These are phyloP conservation scores for Monopterus albus DNA, from an alignment of 2,113 vertebrate species.

Conservation along the genomic window DNA sequence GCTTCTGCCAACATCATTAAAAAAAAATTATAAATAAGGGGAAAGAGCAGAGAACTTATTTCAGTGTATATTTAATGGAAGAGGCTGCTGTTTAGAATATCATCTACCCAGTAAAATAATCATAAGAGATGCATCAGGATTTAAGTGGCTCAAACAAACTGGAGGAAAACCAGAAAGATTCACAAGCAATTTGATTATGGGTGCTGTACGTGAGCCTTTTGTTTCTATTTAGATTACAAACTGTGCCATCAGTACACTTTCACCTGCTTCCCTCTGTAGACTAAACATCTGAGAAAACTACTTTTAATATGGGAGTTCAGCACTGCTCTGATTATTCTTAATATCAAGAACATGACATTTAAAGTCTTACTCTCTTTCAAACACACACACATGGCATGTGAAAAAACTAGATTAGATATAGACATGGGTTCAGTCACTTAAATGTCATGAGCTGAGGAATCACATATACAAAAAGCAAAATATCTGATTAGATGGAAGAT, in stretches of 20 bases:
- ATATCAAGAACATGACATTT: constrained; percentile 61
- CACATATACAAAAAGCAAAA: neutral
- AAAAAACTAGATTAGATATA: constrained; percentile 28
- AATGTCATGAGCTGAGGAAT: constrained; percentile 37
- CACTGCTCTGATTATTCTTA: too few species aligned
- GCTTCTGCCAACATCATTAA: neutral
- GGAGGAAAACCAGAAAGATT: neutral
- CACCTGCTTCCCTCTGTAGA: too few species aligned
- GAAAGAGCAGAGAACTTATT: neutral
- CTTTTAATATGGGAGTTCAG: constrained; percentile 23
- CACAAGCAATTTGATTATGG: too few species aligned
- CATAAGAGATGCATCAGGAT: neutral
- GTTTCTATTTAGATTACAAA: constrained; percentile 13
- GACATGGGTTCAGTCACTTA: constrained; percentile 28
- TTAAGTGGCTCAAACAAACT: neutral
- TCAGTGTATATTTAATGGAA: neutral
- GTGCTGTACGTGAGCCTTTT: too few species aligned
- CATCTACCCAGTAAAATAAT: neutral
- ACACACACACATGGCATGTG: constrained; percentile 1
- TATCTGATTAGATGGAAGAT: constrained; percentile 2
- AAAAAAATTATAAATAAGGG: neutral
- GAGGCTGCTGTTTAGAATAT: neutral
- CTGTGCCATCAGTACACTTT: too few species aligned
- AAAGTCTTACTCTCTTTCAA: neutral
- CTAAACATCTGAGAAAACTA: too few species aligned